Evolutionary conservation across 2,797 vertebrate species (phyloP).

Genomic region (Chrosomus eos): DNA sequence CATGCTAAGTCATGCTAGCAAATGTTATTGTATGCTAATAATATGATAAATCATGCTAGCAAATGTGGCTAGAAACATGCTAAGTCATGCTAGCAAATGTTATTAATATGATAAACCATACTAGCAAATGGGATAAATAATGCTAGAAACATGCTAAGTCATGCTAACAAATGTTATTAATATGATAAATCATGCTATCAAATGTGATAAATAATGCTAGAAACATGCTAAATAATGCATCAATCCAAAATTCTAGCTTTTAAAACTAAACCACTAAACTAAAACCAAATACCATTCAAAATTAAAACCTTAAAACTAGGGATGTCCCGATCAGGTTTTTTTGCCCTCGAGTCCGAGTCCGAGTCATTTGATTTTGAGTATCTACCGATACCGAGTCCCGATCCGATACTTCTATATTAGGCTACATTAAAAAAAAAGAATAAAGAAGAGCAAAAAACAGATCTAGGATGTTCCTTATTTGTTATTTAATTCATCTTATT

Average conservation of each 20-base stretch:
- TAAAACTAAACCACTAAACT: not conserved
- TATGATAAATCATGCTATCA: not conserved
- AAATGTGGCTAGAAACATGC: no score
- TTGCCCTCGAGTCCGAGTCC: no score
- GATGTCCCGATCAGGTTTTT: no score
- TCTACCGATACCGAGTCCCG: no score
- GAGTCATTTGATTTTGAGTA: no score
- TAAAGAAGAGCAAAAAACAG: no score
- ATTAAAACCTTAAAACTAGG: not conserved
- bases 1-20: not conserved
- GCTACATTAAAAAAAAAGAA: no score
- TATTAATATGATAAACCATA: not conserved
- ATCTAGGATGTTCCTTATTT: no score
- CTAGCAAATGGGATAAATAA: not conserved
- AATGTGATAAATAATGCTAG: not conserved
- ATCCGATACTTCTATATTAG: no score
- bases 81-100: not conserved
- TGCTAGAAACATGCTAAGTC: not conserved
- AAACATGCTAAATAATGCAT: not conserved
- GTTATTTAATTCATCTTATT: no score
- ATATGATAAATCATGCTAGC: no score
- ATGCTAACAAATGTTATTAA: not conserved
- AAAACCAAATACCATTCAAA: not conserved
- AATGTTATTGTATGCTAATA: no score
- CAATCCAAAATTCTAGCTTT: not conserved